phyloP scores from a whole-genome alignment of 2,797 vertebrate genomes.

The Neosilurus hyrtlii region DNA sequence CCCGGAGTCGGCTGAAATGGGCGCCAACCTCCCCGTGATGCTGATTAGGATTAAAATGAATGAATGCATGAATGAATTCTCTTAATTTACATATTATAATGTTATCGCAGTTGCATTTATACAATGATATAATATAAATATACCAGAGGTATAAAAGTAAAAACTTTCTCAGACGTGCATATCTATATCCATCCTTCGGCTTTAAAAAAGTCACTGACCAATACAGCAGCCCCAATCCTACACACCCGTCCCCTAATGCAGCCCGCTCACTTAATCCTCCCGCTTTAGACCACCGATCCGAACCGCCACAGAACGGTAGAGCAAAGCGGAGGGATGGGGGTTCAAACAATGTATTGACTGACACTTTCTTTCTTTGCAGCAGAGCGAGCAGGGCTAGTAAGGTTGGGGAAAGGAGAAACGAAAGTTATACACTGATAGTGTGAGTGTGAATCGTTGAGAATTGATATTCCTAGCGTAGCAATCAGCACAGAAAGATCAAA shows the following conservation, averaged over 20 bases:
- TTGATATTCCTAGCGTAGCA: too few relatives aligned
- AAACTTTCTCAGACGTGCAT: neutral
- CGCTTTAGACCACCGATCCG: conserved; percentile 64
- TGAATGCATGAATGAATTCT: too few relatives aligned
- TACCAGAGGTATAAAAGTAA: neutral
- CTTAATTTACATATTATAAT: neutral
- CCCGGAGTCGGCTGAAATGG: too few relatives aligned
- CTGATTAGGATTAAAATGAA: too few relatives aligned
- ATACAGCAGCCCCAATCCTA: conserved; percentile 62
- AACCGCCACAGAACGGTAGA: conserved; percentile 62
- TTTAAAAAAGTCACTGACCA: conserved; percentile 64
- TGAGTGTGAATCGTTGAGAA: too few relatives aligned
- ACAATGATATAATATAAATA: neutral
- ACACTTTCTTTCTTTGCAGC: conserved; percentile 55
- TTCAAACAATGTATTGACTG: conserved; percentile 56
- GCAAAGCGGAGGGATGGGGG: conserved; percentile 16
- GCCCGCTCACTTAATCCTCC: conserved; percentile 73
- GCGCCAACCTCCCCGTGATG: too few relatives aligned
- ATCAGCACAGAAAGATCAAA: neutral
- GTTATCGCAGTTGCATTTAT: neutral
- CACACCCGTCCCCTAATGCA: conserved; percentile 70
- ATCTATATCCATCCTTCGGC: conserved; percentile 51
- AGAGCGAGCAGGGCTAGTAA: neutral
- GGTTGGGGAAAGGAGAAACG: neutral
- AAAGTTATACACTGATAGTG: neutral